Base-by-base conservation (phyloP, 2,888 invertebrate species). In the Marasmarcha lunaedactyla region DNA sequence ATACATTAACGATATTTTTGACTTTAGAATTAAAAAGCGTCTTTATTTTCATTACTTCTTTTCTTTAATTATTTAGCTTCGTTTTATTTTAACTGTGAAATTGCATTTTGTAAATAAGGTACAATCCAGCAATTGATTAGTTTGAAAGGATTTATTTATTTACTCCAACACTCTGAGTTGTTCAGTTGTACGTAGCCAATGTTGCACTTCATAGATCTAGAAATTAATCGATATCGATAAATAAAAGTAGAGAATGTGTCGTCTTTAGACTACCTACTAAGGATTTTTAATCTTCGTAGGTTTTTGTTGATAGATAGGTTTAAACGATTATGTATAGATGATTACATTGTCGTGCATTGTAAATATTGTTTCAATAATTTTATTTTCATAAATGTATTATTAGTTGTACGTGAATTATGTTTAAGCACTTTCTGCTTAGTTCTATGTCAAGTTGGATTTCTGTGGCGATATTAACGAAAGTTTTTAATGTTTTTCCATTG, bases 71-170 rank as follows among this genome's bases (percentile, higher is more conserved):
- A 20, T 3, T 20, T 20, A 5, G 20, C 7, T 20, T 20, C 20
- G 3, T 20, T 20, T 20, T 5, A 5, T 20, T 20, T 20, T 20
- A 20, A 20, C 20, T 30, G 30, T 30, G 79, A 77, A 63, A 13
- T 59, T 76, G 77, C 78, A 79, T 81, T 79, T 78, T 79, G 76
- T 78, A 81, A 78, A 81, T 81, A 79, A 74, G n/a, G 71, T 78
- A 77, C 71, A 76, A 73, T 52, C 59, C 57, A 57, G 59, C 59
- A 57, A 62, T 34, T 14, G 13, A 59, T 63, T 57, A 34, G 59
- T 63, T 57, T 52, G 61, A 63, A 63, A 62, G 62, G 70, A 71
- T 69, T 57, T 67, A 69, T 66, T 74, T 74, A 79, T 77, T 81
- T 81, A 81, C 79, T 79, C 51, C 71, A 73, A 74, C 74, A 73